Evolutionary conservation across 2,888 invertebrate species (phyloP).

Genomic region (Bruchidius siliquastri): DNA sequence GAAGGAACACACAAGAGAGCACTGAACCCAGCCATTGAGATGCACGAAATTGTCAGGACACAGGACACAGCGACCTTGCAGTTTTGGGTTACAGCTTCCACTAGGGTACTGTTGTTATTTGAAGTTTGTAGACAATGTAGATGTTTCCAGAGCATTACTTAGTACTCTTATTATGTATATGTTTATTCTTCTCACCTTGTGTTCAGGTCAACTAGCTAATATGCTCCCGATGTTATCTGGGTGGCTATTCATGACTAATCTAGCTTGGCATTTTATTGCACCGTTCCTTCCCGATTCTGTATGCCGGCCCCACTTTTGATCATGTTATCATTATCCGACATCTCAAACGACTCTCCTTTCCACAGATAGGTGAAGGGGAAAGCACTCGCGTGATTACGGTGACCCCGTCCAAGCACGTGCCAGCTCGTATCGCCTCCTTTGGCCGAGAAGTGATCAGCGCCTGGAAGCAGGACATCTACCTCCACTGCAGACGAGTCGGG

Average conservation of each 20-base stretch:
- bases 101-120: slow-evolving; percentile 49
- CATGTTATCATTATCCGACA: too few relatives aligned
- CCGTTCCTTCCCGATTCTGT: too few relatives aligned
- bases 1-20: slow-evolving; percentile 74
- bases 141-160: too few relatives aligned
- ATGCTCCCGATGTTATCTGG: too few relatives aligned
- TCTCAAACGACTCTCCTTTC: too few relatives aligned
- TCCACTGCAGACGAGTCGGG: slow-evolving; percentile 83
- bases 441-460: slow-evolving; percentile 73
- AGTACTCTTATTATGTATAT: too few relatives aligned
- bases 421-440: slow-evolving; percentile 86
- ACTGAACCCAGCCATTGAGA: slow-evolving; percentile 63
- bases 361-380: slow-evolving; percentile 72
- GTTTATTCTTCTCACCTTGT: too few relatives aligned
- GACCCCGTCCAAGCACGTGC: slow-evolving; percentile 72
- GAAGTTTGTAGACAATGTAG: too few relatives aligned
- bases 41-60: slow-evolving; percentile 66
- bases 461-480: slow-evolving; percentile 80
- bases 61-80: slow-evolving; percentile 72
- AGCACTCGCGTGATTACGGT: slow-evolving; percentile 73
- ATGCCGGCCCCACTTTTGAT: too few relatives aligned
- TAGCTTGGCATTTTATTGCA: too few relatives aligned
- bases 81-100: slow-evolving; percentile 73
- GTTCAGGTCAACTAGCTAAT: too few relatives aligned
- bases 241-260: too few relatives aligned